Conservation (phyloP, 37 sponge, comb jelly and placozoan genomes). For the Bolinopsis microptera region DNA sequence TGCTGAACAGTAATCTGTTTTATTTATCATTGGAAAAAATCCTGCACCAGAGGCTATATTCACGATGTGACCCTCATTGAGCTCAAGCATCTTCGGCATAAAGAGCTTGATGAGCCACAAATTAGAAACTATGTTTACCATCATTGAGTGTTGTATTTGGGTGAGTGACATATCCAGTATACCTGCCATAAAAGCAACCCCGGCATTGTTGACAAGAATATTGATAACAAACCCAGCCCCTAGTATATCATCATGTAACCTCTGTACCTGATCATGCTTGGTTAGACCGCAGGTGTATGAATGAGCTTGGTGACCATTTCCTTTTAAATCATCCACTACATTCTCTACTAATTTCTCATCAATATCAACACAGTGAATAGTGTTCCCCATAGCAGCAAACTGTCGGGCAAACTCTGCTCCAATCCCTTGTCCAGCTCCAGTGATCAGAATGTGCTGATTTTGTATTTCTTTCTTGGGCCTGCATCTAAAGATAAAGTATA, state of each 20-base stretch:
- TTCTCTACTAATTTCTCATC: neutral
- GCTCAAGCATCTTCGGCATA: constrained; percentile 23
- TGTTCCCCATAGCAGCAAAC: constrained; percentile 48
- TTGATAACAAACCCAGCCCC: constrained; percentile 5
- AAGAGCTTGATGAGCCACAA: constrained; percentile 48
- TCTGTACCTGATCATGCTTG: neutral
- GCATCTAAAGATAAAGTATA: constrained; percentile 18
- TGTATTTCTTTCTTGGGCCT: neutral
- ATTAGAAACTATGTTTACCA: neutral
- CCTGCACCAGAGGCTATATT: constrained; percentile 46
- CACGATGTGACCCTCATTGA: constrained; percentile 19
- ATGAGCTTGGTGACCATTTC: neutral
- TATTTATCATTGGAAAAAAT: neutral
- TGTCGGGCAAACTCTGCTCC: constrained; percentile 50
- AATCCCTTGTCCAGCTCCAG: constrained; percentile 56
- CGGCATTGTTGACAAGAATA: constrained; percentile 61
- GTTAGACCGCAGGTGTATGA: constrained; percentile 40
- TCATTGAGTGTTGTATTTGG: constrained; percentile 16
- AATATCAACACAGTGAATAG: neutral
- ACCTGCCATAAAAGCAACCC: neutral
- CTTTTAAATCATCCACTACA: neutral
- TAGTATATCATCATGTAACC: neutral
- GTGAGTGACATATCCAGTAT: neutral
- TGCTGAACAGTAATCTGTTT: constrained; percentile 40
- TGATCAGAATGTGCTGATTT: neutral